Evolutionary conservation across 2,113 vertebrate genomes (phyloP), one percentile per base, ranked within the genome.

Genomic region (Oreamnos americanus): DNA sequence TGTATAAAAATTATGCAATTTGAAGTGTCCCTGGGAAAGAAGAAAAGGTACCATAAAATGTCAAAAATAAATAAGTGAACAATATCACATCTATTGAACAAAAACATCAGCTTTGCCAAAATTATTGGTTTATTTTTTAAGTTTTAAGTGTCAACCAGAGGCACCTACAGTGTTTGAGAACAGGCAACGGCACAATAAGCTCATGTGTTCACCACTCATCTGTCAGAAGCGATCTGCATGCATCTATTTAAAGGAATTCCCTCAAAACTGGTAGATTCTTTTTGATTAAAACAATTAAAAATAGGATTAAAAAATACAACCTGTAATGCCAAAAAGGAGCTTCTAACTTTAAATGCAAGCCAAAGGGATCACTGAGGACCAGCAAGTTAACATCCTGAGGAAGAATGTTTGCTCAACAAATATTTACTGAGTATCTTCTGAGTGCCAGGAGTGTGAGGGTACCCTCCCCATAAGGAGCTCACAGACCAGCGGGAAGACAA

Each of bases 321-420:
- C 49, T n/a, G 12, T 11, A 53, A 82, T 30, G 8, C 62, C 84
- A 78, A 95, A 84, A 97, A 97, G 84, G 85, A 81, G 74, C 36
- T 93, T 91, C 58, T 76, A 87, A 83, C 17, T 86, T 58, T 89
- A 88, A 97, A 39, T 25, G 3, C 43, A 97, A 81, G 55, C 39
- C 64, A 88, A 93, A 96, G 57, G 64, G 14, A 33, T 78, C 39
- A 30, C 28, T 79, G 87, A 90, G n/a, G 11, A 25, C 33, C 23
- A 87, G 17, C 16, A 79, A 92, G 78, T 74, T 85, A 94, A 62
- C 86, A 90, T 82, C 81, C 33, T 74, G 67, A 95, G 62, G 51
- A 96, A 82, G 82, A 93, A 33, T 49, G 87, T 90, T 96, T 79
- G 91, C 26, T 92, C 64, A 96, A 94, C 81, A 97, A 67, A 55